A percentile compares a stretch with the other conserved stretches of the same genome.
phyloP scores from a whole-genome alignment of 2,888 invertebrate species.

The Anagyrus pseudococci region DNA sequence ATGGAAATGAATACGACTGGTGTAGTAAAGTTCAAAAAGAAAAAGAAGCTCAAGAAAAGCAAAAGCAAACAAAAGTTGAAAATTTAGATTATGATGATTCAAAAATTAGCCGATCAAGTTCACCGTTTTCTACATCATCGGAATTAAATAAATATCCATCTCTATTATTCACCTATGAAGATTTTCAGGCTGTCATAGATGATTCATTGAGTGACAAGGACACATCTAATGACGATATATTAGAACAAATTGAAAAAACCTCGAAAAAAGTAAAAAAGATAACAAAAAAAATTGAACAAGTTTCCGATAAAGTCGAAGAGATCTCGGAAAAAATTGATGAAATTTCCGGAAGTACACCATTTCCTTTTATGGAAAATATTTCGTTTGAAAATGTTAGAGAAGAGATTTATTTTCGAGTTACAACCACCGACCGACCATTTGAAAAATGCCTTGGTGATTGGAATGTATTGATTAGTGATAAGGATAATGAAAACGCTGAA shows the following conservation, averaged over 20 bases:
- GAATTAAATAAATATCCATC: slow-evolving; percentile 46
- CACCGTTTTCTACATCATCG: slow-evolving; percentile 25
- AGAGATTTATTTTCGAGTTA: slow-evolving; percentile 53
- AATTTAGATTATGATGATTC: neutral
- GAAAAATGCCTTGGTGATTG: slow-evolving; percentile 50
- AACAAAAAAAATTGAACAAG: neutral
- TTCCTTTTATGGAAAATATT: slow-evolving; percentile 25
- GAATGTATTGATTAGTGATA: slow-evolving; percentile 35
- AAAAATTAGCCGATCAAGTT: neutral
- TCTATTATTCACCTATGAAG: slow-evolving; percentile 54
- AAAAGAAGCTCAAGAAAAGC: neutral
- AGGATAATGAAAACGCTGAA: slow-evolving; percentile 30
- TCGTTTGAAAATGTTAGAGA: slow-evolving; percentile 35
- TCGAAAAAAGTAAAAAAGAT: neutral
- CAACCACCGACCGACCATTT: slow-evolving; percentile 55
- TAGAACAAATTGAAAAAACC: neutral
- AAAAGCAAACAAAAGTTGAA: neutral
- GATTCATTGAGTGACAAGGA: slow-evolving; percentile 19
- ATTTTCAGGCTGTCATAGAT: slow-evolving; percentile 54
- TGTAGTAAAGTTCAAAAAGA: neutral
- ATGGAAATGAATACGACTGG: neutral
- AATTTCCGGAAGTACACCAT: neutral
- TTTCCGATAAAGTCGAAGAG: slow-evolving; percentile 1
- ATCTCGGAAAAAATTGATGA: neutral
- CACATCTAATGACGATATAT: neutral